Conservation (phyloP, 1,140 invertebrate species). For the Pseudachorutes palmiensis region DNA sequence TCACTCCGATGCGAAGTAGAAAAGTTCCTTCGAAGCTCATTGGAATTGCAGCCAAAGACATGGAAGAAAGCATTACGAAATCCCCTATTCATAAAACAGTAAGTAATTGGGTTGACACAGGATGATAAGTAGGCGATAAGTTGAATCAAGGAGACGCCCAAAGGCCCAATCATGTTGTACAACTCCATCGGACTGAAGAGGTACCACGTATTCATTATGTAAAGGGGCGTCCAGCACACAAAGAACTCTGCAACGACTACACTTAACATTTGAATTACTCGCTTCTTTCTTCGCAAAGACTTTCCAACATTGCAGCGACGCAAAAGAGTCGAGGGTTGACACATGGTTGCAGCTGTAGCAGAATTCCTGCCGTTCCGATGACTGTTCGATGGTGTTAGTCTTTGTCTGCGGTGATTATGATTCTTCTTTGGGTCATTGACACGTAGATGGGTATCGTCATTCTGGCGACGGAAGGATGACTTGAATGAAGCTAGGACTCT, state of each 20-base stretch:
- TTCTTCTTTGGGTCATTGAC: no score
- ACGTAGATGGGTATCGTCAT: no score
- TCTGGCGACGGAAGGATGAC: no score
- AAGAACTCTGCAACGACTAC: constrained; percentile 70
- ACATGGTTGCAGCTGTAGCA: neutral
- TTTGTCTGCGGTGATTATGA: no score
- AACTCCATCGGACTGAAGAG: constrained; percentile 62
- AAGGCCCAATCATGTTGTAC: constrained; percentile 56
- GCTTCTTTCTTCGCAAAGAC: constrained; percentile 28
- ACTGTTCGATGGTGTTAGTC: no score
- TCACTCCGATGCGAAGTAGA: neutral
- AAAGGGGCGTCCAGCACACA: constrained; percentile 84
- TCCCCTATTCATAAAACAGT: constrained; percentile 47
- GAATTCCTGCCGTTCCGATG: no score
- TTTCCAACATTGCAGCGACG: constrained; percentile 25
- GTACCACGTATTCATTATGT: constrained; percentile 72
- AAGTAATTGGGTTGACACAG: constrained; percentile 87
- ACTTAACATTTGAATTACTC: constrained; percentile 35
- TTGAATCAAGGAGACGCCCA: constrained; percentile 67
- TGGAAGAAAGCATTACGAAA: constrained; percentile 71
- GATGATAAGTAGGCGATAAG: constrained; percentile 75
- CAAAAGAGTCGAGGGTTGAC: neutral
- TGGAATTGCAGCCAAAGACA: constrained; percentile 54
- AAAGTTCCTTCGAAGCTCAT: no score
- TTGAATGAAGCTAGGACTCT: no score